These are phyloP conservation scores for Conus betulinus DNA, from an alignment of 1,140 invertebrate species.

Conservation along the genomic window DNA sequence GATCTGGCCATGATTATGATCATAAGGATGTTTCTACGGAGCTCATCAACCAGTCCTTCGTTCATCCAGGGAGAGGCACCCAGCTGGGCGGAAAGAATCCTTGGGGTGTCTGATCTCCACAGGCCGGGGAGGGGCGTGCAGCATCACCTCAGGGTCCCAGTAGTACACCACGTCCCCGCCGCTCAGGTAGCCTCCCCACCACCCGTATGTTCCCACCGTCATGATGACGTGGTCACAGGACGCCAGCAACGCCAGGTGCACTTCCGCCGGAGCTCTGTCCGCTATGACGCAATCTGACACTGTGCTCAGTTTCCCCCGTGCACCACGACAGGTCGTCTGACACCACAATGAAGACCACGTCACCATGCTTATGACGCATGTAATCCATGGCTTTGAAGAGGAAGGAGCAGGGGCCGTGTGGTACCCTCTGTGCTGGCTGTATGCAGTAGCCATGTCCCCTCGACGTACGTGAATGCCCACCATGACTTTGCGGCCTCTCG, in stretches of 20 bases:
- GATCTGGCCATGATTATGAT: no score
- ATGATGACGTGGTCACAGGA: conserved; percentile 67
- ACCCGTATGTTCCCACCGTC: conserved; percentile 67
- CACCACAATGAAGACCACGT: conserved; percentile 36
- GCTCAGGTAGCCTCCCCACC: conserved; percentile 67
- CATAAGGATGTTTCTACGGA: no score
- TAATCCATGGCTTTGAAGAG: conserved; percentile 30
- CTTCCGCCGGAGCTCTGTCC: conserved; percentile 34
- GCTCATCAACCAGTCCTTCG: no score
- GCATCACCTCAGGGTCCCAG: not conserved
- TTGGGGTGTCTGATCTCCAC: conserved; percentile 10
- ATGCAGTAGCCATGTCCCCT: not conserved
- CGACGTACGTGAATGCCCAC: conserved; percentile 41
- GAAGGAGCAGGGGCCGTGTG: conserved; percentile 27
- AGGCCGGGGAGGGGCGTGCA: not conserved
- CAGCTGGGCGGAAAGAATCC: not conserved
- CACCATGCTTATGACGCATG: conserved; percentile 14
- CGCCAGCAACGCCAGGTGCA: conserved; percentile 67
- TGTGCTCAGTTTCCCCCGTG: not conserved
- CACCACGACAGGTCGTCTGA: conserved; percentile 34
- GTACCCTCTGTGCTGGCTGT: conserved; percentile 14
- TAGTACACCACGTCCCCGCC: conserved; percentile 68
- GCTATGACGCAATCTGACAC: conserved; percentile 2
- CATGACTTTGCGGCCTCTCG: not conserved
- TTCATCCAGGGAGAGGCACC: not conserved